phyloP scores from a whole-genome alignment of 2,113 vertebrate genomes.

The Osmerus eperlanus region DNA sequence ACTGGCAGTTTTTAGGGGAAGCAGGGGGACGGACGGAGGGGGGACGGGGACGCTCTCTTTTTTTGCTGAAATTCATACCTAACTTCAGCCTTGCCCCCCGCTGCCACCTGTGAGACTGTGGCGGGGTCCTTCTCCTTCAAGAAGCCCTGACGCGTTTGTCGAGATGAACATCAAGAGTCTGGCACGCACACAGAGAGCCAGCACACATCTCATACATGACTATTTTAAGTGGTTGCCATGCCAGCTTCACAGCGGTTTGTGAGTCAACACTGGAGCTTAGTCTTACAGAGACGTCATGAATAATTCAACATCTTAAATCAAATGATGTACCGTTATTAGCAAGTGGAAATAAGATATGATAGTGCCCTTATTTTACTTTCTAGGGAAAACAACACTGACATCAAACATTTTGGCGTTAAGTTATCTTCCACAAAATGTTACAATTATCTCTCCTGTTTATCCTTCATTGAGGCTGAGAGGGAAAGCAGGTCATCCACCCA shows the following conservation, averaged over 20 bases:
- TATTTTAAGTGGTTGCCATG: conserved; percentile 66
- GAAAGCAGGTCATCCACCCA: conserved; percentile 58
- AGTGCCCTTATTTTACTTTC: conserved; percentile 11
- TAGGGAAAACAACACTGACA: conserved; percentile 10
- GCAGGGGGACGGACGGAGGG: too few species aligned
- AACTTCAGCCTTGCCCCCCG: too few species aligned
- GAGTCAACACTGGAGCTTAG: conserved; percentile 46
- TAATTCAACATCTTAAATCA: conserved; percentile 53
- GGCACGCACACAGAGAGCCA: conserved; percentile 34
- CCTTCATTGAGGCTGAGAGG: conserved; percentile 15
- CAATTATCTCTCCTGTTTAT: neutral
- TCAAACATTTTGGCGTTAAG: conserved; percentile 24
- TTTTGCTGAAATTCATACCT: too few species aligned
- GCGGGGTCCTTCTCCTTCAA: too few species aligned
- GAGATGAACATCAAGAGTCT: neutral
- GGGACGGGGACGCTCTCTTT: too few species aligned
- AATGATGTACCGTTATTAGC: conserved; percentile 19
- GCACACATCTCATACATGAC: conserved; percentile 41
- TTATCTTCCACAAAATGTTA: conserved; percentile 15
- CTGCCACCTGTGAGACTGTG: too few species aligned
- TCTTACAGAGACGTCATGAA: conserved; percentile 51
- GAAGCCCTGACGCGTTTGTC: too few species aligned
- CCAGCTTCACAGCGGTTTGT: conserved; percentile 63
- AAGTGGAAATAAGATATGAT: conserved; percentile 30
- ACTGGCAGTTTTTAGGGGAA: too few species aligned